Evolutionary conservation across 1,140 invertebrate species (phyloP).

Genomic region (Xylocopa sonorina): DNA sequence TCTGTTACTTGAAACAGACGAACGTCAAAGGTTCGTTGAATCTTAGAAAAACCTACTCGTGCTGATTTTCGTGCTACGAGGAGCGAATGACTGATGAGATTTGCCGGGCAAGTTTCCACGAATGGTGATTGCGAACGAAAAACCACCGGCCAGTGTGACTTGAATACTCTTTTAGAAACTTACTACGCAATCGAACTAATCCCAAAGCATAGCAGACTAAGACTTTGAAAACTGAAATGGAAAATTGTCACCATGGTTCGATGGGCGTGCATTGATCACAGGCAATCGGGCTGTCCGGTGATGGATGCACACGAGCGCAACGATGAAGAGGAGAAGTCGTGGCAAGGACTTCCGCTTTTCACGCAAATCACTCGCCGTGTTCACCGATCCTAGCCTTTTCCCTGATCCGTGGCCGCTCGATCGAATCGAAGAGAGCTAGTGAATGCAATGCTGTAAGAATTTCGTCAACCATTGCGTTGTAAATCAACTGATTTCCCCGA

Average conservation of each 20-base stretch:
- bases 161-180: neutral
- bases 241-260: slow-evolving; percentile 6
- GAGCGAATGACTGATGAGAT: neutral
- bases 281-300: slow-evolving; percentile 1
- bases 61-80: neutral
- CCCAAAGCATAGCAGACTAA: neutral
- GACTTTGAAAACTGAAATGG: neutral
- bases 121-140: neutral
- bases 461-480: slow-evolving; percentile 5
- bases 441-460: neutral
- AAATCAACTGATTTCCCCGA: neutral
- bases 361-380: slow-evolving; percentile 52
- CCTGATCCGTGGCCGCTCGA: neutral
- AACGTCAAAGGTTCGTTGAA: neutral
- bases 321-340: slow-evolving; percentile 40
- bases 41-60: neutral
- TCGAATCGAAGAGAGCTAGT: neutral
- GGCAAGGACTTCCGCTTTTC: slow-evolving; percentile 61
- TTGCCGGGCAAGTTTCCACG: neutral
- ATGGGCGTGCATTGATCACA: neutral
- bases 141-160: neutral
- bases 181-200: neutral
- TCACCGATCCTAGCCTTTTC: neutral
- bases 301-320: slow-evolving; percentile 41
- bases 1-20: neutral